Evolutionary conservation across 2,113 vertebrate genomes (phyloP), one percentile per base, ranked within the genome.

Genomic region (Nanorana parkeri): DNA sequence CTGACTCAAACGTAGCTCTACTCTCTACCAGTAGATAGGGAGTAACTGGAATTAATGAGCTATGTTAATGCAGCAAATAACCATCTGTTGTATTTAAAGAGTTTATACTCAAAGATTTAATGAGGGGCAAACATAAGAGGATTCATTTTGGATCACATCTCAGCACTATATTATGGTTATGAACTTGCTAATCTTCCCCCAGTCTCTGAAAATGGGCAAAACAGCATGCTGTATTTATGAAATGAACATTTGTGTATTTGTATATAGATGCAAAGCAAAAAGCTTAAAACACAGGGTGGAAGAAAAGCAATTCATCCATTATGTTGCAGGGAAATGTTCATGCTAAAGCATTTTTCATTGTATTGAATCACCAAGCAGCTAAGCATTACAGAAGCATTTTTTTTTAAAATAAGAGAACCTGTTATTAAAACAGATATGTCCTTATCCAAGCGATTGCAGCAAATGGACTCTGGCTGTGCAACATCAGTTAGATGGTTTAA

Each of bases 71-170:
- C 72, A 83, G 80, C 72, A 83, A 83, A 83, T 83, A 83, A 83
- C 80, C 80, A 83, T 83, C 80, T 83, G 80, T 68, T 83, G 80
- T 83, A 83, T 83, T 83, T 83, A 76, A 82, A 76, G 80, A 83
- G 80, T 83, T 83, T 83, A 83, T 83, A 83, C 80, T 83, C 80
- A 75, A 68, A 83, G 80, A 83, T 83, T 83, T 83, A 83, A 83
- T 83, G 80, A 83, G 80, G 71, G 80, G 76, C 80, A 83, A 83
- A 83, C 80, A 83, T 83, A 83, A 83, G 80, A 83, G 80, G 80
- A 83, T 83, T 83, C 80, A 83, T 83, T 83, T 76, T 83, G 80
- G 71, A 83, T 83, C 72, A 28, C 72, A 83, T 76, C 54, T 76
- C 72, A 66, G 61, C 63, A 75, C 80, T 36, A 51, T 83, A 83